These are phyloP conservation scores for Ochotona curzoniae DNA, from an alignment of 2,113 vertebrate species.

Conservation along the genomic window DNA sequence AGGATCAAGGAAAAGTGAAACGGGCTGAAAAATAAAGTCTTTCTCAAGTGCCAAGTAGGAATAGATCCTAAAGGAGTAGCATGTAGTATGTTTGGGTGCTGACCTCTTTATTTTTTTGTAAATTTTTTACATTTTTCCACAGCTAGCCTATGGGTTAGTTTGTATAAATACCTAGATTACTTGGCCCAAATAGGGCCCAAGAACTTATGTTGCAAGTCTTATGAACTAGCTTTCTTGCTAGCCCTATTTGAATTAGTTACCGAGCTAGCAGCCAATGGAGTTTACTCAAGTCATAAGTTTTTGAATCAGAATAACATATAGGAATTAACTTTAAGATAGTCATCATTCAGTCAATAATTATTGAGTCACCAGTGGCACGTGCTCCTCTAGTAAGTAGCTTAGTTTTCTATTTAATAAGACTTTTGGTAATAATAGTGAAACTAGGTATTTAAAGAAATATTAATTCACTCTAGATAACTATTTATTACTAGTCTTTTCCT, in stretches of 20 bases:
- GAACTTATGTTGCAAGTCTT: background rate
- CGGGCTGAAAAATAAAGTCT: constrained; percentile 76
- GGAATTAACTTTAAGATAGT: background rate
- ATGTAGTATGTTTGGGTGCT: constrained; percentile 65
- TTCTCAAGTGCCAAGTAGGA: background rate
- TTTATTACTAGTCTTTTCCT: constrained; percentile 70
- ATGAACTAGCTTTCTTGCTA: background rate
- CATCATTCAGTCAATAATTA: background rate
- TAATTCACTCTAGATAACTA: constrained; percentile 22
- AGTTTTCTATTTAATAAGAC: constrained; percentile 3
- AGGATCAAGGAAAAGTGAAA: constrained; percentile 97
- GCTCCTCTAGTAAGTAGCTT: constrained; percentile 14
- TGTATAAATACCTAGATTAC: background rate
- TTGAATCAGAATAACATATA: constrained; percentile 1
- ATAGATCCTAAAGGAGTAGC: background rate
- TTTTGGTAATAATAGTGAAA: constrained; percentile 37
- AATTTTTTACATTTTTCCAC: background rate
- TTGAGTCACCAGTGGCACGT: background rate
- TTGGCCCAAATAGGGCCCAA: constrained; percentile 11
- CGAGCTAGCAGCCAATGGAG: background rate
- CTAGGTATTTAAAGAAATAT: background rate
- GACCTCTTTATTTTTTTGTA: background rate
- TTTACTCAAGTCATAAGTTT: constrained; percentile 3
- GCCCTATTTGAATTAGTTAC: background rate
- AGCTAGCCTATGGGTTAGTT: constrained; percentile 4